Percentiles rank a stretch among this genome's conserved stretches.
These are phyloP conservation scores for Phoenicopterus ruber DNA, from an alignment of 2,113 vertebrate genomes.

Conservation along the genomic window DNA sequence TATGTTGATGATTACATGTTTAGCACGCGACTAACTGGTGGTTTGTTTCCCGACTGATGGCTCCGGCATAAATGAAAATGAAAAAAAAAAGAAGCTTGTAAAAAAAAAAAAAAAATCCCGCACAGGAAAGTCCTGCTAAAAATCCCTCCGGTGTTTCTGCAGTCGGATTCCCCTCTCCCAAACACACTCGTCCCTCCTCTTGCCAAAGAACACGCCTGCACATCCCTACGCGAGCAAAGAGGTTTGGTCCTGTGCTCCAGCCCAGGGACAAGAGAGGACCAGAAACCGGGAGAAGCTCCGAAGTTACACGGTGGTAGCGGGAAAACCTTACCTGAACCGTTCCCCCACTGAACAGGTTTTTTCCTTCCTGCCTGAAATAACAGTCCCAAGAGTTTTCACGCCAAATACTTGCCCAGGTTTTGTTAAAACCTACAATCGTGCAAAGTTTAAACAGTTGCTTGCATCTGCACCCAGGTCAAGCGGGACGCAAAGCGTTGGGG, in stretches of 20 bases:
- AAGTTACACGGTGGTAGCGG: no score
- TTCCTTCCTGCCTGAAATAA: background rate
- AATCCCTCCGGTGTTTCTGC: background rate
- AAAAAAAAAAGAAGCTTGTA: background rate
- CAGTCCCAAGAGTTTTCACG: background rate
- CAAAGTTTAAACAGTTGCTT: background rate
- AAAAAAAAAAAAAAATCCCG: background rate
- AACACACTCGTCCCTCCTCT: background rate
- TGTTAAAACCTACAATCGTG: rapidly evolving
- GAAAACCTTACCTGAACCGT: background rate
- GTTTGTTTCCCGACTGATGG: background rate
- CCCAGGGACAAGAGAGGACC: background rate
- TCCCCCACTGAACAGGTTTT: background rate
- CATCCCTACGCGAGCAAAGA: background rate
- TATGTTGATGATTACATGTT: background rate
- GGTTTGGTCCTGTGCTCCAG: background rate
- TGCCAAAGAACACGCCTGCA: no score
- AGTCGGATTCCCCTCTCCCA: background rate
- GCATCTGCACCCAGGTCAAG: no score
- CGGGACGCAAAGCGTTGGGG: no score
- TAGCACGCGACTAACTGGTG: background rate
- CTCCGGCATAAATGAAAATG: background rate
- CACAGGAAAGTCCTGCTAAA: background rate
- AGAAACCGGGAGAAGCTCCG: background rate
- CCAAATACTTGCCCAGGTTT: background rate